Evolutionary conservation across 2,797 vertebrate species (phyloP), one percentile per base, ranked within the genome.

Genomic region (Chelidonichthys spinosus): DNA sequence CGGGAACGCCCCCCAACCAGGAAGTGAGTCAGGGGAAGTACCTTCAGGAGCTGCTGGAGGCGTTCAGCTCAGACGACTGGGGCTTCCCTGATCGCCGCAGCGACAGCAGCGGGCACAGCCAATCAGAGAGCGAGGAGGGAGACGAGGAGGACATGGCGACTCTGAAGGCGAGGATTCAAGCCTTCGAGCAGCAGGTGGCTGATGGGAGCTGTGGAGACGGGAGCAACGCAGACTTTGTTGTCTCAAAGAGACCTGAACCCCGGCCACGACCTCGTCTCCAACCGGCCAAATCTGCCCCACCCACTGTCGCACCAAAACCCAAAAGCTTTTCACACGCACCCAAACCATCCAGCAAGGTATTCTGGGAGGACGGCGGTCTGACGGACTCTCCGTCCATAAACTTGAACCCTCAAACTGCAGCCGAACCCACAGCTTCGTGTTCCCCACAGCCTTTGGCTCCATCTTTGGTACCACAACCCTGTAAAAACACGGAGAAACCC

Each of bases 101-200:
- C 32, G 74, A 83, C 79, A 84, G 74, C 82, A 62, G 84, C 0
- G 80, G 71, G 49, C 53, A 63, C 81, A 90, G 87, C 88, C 87
- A 87, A 35, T 89, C 89, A 2, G 87, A 86, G 53, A 78, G 79
- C 2, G 90, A 90, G 49, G 89, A 89, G 7, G 79, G 58, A 5
- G 79, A 80, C 1, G 62, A 62, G 4, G 86, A 92, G 53, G 89
- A 85, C 72, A 90, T 92, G 89, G 87, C 80, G 4, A 74, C 91
- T 50, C 87, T 98, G 83, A 91, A 91, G 81, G 96, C 95, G 25
- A 95, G 93, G 79, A 97, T 97, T 80, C 96, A 96, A 88, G 95
- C 94, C 33, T 97, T 97, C 47, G 97, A 93, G 60, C 95, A 96
- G 72, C 84, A 82, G 56, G 82, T 42, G 50, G 63, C 62, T 11